Evolutionary conservation across 2,888 invertebrate species (phyloP).

Genomic region (Myopa tessellatipennis): DNA sequence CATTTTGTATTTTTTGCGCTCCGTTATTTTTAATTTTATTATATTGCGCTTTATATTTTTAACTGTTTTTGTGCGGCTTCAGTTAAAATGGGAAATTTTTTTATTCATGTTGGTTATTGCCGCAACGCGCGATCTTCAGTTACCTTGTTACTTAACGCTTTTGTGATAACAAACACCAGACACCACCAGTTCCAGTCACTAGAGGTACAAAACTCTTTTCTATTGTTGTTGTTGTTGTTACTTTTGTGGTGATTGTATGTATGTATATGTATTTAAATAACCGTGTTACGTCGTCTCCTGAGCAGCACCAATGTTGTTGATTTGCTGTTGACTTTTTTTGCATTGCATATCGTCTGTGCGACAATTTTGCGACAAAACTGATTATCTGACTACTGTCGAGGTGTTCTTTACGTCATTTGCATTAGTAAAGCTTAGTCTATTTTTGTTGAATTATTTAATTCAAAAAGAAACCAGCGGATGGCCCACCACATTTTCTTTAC

Average conservation of each 20-base stretch:
- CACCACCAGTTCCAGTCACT: neutral
- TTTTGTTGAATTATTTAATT: too few relatives aligned
- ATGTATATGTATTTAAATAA: too few relatives aligned
- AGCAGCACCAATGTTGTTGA: too few relatives aligned
- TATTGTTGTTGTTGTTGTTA: neutral
- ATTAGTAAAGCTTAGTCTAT: neutral
- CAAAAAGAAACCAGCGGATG: too few relatives aligned
- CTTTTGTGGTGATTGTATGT: neutral
- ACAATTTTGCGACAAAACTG: neutral
- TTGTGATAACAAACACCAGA: too few relatives aligned
- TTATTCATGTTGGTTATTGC: neutral
- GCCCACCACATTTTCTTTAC: neutral
- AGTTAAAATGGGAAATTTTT: neutral
- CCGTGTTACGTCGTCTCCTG: too few relatives aligned
- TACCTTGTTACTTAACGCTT: constrained; percentile 2
- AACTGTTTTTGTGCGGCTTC: neutral
- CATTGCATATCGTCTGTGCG: neutral
- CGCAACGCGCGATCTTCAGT: neutral
- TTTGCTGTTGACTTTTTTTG: neutral
- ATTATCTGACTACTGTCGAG: neutral
- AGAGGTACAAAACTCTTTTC: neutral
- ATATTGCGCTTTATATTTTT: neutral
- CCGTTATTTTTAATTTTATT: neutral
- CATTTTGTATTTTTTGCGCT: too few relatives aligned
- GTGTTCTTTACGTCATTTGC: neutral